Base-by-base conservation (phyloP, 2,797 vertebrate genomes). In the Pseudochaenichthys georgianus region DNA sequence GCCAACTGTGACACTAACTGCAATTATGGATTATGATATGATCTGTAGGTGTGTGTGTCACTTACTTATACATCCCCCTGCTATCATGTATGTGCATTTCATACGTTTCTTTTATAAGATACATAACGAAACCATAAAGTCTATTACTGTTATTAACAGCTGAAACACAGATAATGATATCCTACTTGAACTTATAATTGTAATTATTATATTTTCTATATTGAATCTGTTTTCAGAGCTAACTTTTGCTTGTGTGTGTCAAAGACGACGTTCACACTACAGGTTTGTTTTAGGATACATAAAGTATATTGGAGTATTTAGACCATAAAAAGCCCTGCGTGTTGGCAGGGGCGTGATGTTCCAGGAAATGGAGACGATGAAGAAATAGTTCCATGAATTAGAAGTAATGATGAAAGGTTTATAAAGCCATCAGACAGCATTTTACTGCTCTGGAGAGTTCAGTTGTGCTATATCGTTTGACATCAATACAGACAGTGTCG, bases 1-100 rank as follows among this genome's bases (percentile, higher is more conserved):
- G 75, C 5, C 74, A n/a, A 85, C 83, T 48, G 55, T 73, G 52
- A 82, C 51, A 48, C 2, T 54, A n/a, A 66, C 61, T 46, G 16
- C 2, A 3, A 2, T 42, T 9, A 38, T 52, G 31, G 31, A 45
- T 61, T 17, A 54, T 82, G 58, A 75, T 21, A 2, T 3, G 8
- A 21, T 34, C 13, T 38, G 4, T 42, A 19, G 21, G 48, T 13
- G 43, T 34, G 43, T 34, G 15, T 41, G 66, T 61, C 52, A 41
- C 13, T 47, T 54, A 42, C 46, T 17, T 13, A 3, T 31, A 23
- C 16, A 3, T 28, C 61, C 46, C n/a, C 23, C 11, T 58, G n/a
- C 2, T 53, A 51, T 51, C 19, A 62, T 52, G 2, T 1, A 19
- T 51, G 45, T 51, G 13, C 42, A 63, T 53, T 64, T 0, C 28